These are phyloP conservation scores for Melanotaenia maccullochi DNA, from an alignment of 2,797 vertebrate genomes.

Conservation along the genomic window DNA sequence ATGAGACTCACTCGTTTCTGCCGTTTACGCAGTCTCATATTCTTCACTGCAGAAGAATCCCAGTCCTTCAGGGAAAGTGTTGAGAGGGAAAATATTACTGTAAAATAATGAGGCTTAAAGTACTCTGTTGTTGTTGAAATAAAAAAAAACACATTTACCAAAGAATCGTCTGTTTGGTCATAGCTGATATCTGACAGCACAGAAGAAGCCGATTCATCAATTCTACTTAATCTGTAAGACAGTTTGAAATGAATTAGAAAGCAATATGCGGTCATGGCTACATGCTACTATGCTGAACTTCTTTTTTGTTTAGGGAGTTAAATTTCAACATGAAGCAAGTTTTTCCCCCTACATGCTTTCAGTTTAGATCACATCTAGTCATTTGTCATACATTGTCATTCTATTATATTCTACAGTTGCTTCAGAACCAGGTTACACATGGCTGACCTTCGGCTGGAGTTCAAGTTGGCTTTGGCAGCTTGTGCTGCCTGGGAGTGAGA, in stretches of 20 bases:
- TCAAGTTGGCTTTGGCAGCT: conserved; percentile 68
- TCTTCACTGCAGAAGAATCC: conserved; percentile 90
- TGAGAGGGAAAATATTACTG: neutral
- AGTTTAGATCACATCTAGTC: too few species aligned
- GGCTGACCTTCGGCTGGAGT: conserved; percentile 88
- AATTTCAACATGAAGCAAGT: neutral
- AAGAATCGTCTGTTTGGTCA: conserved; percentile 93
- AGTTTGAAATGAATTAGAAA: neutral
- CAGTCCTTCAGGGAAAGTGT: conserved; percentile 83
- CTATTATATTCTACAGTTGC: neutral
- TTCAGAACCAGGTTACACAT: neutral
- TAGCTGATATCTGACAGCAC: conserved; percentile 96
- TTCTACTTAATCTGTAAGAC: conserved; percentile 85
- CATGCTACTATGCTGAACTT: neutral
- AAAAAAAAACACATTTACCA: conserved; percentile 79
- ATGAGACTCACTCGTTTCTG: conserved; percentile 87
- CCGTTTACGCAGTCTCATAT: conserved; percentile 88
- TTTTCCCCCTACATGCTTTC: too few species aligned
- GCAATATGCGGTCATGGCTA: neutral
- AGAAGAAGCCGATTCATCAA: conserved; percentile 92
- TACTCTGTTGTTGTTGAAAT: neutral
- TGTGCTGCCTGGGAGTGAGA: conserved; percentile 84
- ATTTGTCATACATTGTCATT: neutral
- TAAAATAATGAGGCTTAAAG: neutral
- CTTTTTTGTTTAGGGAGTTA: neutral